phyloP scores from a whole-genome alignment of 2,888 invertebrate species.

The Latrodectus hesperus region DNA sequence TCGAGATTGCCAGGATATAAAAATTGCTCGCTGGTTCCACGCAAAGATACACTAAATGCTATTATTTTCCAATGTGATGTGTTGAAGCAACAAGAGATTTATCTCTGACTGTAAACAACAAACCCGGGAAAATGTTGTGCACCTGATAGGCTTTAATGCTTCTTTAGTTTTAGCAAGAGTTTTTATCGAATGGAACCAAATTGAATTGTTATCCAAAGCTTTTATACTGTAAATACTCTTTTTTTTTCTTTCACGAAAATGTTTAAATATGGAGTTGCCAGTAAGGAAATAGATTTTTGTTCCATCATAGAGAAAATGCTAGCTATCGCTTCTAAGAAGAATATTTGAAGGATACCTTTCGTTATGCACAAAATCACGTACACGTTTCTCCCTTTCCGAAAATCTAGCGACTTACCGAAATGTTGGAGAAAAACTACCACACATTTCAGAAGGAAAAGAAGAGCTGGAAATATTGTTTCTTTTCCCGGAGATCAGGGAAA shows the following conservation, averaged over 20 bases:
- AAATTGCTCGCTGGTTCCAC: constrained; percentile 19
- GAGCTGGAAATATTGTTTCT: constrained; percentile 13
- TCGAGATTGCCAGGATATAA: constrained; percentile 9
- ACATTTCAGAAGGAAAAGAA: not conserved
- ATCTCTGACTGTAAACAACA: constrained; percentile 32
- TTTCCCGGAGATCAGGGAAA: not conserved
- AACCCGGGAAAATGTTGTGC: constrained; percentile 13
- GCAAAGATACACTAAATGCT: constrained; percentile 43
- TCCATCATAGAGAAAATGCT: too few relatives aligned
- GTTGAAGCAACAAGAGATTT: constrained; percentile 32
- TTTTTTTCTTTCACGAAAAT: too few relatives aligned
- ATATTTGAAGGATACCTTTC: not conserved
- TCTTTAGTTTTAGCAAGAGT: not conserved
- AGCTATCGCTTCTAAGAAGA: too few relatives aligned
- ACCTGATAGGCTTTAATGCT: constrained; percentile 19
- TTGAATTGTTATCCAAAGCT: constrained; percentile 1
- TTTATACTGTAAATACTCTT: not conserved
- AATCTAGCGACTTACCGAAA: constrained; percentile 23
- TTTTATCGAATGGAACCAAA: constrained; percentile 18
- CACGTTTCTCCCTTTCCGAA: constrained; percentile 1
- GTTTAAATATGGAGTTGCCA: too few relatives aligned
- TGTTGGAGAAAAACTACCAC: too few relatives aligned
- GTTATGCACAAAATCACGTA: constrained; percentile 41
- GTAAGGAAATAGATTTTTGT: too few relatives aligned
- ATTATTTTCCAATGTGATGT: constrained; percentile 16